Evolutionary conservation across 1,140 invertebrate species (phyloP).

Genomic region (Aphidius ervi): DNA sequence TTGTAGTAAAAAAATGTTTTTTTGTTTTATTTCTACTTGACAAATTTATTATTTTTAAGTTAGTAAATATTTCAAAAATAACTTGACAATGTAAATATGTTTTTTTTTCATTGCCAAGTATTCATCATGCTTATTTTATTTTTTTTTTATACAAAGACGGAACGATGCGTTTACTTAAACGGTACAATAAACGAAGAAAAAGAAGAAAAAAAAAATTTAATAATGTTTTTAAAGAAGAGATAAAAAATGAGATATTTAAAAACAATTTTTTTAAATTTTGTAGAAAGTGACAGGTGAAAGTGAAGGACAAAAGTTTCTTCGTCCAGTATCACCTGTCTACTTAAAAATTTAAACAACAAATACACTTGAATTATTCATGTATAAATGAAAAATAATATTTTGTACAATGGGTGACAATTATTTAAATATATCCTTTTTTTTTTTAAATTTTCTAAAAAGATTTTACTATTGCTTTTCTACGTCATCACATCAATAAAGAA

Average conservation of each 20-base stretch:
- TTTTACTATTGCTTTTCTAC: too few species aligned
- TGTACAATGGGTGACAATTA: too few species aligned
- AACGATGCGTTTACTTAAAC: conserved; percentile 11
- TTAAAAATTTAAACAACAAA: too few species aligned
- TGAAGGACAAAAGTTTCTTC: neutral
- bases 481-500: too few species aligned
- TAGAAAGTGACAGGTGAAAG: conserved; percentile 9
- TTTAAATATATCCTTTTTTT: too few species aligned
- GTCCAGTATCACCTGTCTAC: neutral
- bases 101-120: conserved; percentile 7
- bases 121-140: conserved; percentile 3
- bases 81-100: conserved; percentile 16
- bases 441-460: too few species aligned
- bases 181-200: conserved; percentile 12
- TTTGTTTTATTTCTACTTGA: neutral
- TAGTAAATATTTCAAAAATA: conserved; percentile 24
- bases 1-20: neutral
- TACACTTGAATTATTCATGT: too few species aligned
- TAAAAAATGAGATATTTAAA: neutral
- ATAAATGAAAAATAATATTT: too few species aligned
- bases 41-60: conserved; percentile 2
- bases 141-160: conserved; percentile 16
- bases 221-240: neutral
- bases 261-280: neutral
- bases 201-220: neutral